These are phyloP conservation scores for Styela plicata DNA, from an alignment of 23 tunicate genomes.

Conservation along the genomic window DNA sequence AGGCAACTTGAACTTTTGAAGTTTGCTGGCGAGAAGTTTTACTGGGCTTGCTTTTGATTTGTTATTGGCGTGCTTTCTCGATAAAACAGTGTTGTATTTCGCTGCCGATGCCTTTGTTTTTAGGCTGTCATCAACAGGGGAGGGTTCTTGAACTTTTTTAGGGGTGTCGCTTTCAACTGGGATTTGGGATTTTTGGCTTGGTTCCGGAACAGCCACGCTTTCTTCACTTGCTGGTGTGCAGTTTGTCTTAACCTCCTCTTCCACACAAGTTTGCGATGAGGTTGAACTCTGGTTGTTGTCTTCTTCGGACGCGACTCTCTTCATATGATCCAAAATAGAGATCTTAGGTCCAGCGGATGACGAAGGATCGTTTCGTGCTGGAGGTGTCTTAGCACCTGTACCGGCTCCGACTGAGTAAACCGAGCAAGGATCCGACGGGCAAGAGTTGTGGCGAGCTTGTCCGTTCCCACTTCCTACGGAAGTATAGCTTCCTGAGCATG, in stretches of 20 bases:
- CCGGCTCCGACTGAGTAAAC: no score
- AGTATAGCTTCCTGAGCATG: not conserved
- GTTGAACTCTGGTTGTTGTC: not conserved
- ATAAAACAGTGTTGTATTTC: not conserved
- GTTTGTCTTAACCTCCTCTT: not conserved
- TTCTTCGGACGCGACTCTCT: not conserved
- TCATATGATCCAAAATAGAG: not conserved
- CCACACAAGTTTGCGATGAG: not conserved
- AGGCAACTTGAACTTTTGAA: slow-evolving; percentile 41
- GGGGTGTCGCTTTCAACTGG: not conserved
- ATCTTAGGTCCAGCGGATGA: slow-evolving; percentile 7
- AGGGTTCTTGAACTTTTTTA: not conserved
- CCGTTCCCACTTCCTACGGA: not conserved
- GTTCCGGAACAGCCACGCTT: not conserved
- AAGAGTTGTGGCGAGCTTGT: slow-evolving; percentile 17
- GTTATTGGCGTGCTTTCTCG: not conserved
- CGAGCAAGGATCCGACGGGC: slow-evolving; percentile 28
- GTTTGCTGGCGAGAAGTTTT: slow-evolving; percentile 41
- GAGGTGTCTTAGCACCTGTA: not conserved
- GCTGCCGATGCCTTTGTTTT: not conserved
- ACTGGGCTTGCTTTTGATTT: slow-evolving; percentile 36
- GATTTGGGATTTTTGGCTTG: not conserved
- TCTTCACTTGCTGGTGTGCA: not conserved
- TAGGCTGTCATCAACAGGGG: not conserved
- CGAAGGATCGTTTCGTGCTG: not conserved